These are phyloP conservation scores for Geopemphigus sp. DNA, from an alignment of 1,140 invertebrate genomes.

Conservation along the genomic window DNA sequence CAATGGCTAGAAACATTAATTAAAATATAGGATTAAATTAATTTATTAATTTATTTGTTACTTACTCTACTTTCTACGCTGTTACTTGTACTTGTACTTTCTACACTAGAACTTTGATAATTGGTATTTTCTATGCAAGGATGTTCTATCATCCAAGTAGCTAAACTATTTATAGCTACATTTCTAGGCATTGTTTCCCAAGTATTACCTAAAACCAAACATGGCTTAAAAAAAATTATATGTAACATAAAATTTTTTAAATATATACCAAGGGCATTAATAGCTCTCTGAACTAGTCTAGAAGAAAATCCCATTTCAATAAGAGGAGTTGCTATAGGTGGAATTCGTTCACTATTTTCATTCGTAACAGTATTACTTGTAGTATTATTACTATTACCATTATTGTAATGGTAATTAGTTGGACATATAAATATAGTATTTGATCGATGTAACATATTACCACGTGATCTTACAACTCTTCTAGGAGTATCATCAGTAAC, in stretches of 20 bases:
- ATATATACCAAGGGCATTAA: constrained; percentile 59
- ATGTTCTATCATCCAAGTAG: constrained; percentile 70
- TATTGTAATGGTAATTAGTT: too few species aligned
- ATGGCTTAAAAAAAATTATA: constrained; percentile 28
- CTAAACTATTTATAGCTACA: constrained; percentile 63
- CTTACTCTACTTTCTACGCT: constrained; percentile 19
- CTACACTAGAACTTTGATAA: neutral
- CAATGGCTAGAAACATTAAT: neutral
- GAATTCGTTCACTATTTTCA: constrained; percentile 35
- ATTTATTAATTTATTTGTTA: neutral
- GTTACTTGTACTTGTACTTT: neutral
- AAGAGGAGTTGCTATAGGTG: constrained; percentile 60
- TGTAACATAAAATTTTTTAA: neutral
- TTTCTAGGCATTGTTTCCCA: constrained; percentile 58
- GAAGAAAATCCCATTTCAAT: constrained; percentile 67
- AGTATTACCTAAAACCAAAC: constrained; percentile 54
- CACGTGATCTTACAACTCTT: constrained; percentile 32
- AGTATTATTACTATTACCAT: neutral
- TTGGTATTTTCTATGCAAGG: constrained; percentile 56
- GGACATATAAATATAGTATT: constrained; percentile 40
- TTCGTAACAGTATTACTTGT: constrained; percentile 9
- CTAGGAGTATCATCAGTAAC: constrained; percentile 5
- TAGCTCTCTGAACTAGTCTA: constrained; percentile 63
- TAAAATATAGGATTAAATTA: too few species aligned
- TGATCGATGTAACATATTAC: constrained; percentile 47